Percentiles rank a stretch among this genome's conserved stretches.
phyloP scores from a whole-genome alignment of 2,113 vertebrate genomes.

The Pseudonaja textilis region DNA sequence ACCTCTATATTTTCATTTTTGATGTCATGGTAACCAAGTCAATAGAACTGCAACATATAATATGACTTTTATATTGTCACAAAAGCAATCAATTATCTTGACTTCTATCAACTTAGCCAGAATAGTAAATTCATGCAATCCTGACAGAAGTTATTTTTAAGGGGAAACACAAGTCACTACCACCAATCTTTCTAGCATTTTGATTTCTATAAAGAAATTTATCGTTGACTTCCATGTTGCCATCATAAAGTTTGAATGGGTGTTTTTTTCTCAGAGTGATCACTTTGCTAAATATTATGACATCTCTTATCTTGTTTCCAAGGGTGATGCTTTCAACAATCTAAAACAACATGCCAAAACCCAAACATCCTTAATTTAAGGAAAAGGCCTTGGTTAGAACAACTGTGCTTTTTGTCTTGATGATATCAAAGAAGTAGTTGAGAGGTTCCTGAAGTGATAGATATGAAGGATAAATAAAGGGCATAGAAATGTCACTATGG shows the following conservation, averaged over 20 bases:
- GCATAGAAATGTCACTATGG: conserved; percentile 3
- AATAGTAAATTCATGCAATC: background rate
- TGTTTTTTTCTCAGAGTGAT: background rate
- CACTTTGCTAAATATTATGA: background rate
- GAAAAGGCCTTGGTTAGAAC: background rate
- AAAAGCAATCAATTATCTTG: background rate
- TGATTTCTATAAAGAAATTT: background rate
- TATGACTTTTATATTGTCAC: background rate
- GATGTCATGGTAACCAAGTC: background rate
- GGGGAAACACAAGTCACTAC: background rate
- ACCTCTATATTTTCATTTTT: background rate
- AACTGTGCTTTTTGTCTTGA: background rate
- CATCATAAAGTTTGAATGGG: background rate
- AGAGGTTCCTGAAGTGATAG: background rate
- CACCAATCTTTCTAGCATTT: background rate
- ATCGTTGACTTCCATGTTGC: background rate
- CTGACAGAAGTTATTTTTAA: background rate
- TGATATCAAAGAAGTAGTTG: background rate
- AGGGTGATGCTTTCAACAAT: background rate
- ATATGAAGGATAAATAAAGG: conserved; percentile 22
- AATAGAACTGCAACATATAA: background rate
- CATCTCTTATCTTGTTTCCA: conserved; percentile 5
- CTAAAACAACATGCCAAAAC: background rate
- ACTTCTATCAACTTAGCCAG: background rate
- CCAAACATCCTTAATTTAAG: conserved; percentile 1